Conservation (phyloP, 2,888 invertebrate genomes). For the Tupiocoris notatus region DNA sequence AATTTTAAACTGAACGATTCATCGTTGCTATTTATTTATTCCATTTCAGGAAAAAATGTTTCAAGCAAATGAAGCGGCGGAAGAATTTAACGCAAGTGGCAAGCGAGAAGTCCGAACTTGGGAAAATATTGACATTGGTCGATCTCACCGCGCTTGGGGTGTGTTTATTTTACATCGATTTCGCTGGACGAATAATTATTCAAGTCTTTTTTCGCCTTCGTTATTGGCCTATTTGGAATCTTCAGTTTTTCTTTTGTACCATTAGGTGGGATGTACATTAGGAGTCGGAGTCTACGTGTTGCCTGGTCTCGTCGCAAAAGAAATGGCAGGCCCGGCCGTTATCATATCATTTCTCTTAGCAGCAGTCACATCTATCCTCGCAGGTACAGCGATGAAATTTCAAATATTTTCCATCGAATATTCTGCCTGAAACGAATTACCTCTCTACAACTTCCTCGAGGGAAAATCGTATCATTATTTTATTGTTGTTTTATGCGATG, state of each 20-base stretch:
- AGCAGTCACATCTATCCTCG: slow-evolving; percentile 59
- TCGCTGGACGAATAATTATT: not conserved
- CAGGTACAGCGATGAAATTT: slow-evolving; percentile 54
- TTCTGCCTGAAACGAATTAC: too few species aligned
- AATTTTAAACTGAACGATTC: too few species aligned
- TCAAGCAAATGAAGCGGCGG: slow-evolving; percentile 45
- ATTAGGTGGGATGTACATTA: slow-evolving; percentile 55
- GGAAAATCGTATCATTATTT: too few species aligned
- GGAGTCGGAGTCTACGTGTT: slow-evolving; percentile 63
- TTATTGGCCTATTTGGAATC: not conserved
- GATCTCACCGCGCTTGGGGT: slow-evolving; percentile 58
- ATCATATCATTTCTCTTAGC: slow-evolving; percentile 60
- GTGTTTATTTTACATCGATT: not conserved
- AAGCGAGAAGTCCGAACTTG: slow-evolving; percentile 49
- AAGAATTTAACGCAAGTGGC: slow-evolving; percentile 45
- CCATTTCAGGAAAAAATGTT: slow-evolving; percentile 34
- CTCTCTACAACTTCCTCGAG: too few species aligned
- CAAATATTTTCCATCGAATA: too few species aligned
- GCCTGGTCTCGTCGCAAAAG: slow-evolving; percentile 57
- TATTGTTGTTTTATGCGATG: too few species aligned
- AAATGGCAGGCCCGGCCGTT: slow-evolving; percentile 60
- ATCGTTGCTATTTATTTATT: not conserved
- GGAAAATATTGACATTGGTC: slow-evolving; percentile 56
- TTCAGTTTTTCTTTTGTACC: slow-evolving; percentile 1
- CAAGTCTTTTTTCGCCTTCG: not conserved